Evolutionary conservation across 1,140 invertebrate genomes (phyloP).

Genomic region (Trypoxylus dichotomus): DNA sequence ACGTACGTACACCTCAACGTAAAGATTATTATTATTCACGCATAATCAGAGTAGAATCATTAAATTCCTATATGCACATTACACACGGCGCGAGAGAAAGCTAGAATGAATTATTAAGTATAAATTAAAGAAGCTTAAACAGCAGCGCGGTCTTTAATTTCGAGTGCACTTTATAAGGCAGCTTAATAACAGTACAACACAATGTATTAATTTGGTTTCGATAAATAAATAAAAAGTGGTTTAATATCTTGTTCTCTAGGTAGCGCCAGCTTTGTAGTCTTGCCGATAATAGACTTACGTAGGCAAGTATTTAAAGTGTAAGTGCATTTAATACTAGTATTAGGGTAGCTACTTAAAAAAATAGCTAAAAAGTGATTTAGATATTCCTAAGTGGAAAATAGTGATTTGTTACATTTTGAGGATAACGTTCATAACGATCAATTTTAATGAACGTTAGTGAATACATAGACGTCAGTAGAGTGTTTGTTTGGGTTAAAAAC

Average conservation of each 20-base stretch:
- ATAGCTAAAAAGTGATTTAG: too few relatives aligned
- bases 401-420: too few relatives aligned
- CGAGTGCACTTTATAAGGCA: slow-evolving; percentile 18
- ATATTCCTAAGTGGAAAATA: too few relatives aligned
- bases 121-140: slow-evolving; percentile 29
- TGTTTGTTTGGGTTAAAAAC: too few relatives aligned
- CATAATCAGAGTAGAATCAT: slow-evolving; percentile 2
- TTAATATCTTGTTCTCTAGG: neutral
- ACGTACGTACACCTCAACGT: neutral
- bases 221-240: slow-evolving; percentile 15
- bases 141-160: slow-evolving; percentile 19
- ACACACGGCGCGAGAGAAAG: neutral
- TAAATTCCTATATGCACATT: slow-evolving; percentile 8
- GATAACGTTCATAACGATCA: too few relatives aligned
- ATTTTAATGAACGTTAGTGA: too few relatives aligned
- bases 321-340: neutral
- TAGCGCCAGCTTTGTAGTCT: neutral
- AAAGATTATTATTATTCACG: slow-evolving; percentile 8
- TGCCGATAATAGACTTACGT: neutral
- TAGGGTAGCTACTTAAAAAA: too few relatives aligned
- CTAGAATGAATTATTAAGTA: slow-evolving; percentile 22
- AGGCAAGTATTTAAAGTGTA: neutral
- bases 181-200: slow-evolving; percentile 3
- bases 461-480: too few relatives aligned
- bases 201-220: neutral